Conservation (phyloP, 2,797 vertebrate genomes). For the Dipus sagitta region DNA sequence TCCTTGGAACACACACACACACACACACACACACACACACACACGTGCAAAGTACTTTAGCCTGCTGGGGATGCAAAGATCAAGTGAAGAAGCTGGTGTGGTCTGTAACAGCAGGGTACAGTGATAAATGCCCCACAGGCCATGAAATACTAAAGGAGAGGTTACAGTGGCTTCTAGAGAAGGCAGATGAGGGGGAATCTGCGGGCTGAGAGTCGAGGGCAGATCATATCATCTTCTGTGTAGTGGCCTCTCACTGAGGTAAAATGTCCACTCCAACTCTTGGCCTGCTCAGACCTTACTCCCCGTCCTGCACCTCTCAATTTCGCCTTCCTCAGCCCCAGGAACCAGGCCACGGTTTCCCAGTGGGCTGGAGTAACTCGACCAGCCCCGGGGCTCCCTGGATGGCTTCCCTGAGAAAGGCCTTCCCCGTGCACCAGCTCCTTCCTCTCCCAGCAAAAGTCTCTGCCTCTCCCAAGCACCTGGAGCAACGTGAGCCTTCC, state of each 20-base stretch:
- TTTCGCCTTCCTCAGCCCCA: neutral
- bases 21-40: neutral
- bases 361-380: conserved; percentile 1
- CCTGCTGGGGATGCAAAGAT: neutral
- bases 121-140: neutral
- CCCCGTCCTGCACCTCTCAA: neutral
- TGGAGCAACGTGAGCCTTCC: neutral
- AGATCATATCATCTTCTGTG: neutral
- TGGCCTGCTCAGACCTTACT: neutral
- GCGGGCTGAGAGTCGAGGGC: neutral
- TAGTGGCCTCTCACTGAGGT: conserved; percentile 9
- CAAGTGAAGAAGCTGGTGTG: neutral
- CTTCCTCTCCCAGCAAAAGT: neutral
- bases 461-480: neutral
- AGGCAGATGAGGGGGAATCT: neutral
- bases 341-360: neutral
- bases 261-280: conserved; percentile 14
- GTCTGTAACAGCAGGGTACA: neutral
- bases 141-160: neutral
- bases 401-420: neutral
- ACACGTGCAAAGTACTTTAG: neutral
- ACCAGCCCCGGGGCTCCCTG: neutral
- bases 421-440: neutral
- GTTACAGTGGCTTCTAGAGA: conserved; percentile 56
- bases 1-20: neutral